phyloP scores from a whole-genome alignment of 2,888 invertebrate genomes.

The Lordiphosa andalusiaca region DNA sequence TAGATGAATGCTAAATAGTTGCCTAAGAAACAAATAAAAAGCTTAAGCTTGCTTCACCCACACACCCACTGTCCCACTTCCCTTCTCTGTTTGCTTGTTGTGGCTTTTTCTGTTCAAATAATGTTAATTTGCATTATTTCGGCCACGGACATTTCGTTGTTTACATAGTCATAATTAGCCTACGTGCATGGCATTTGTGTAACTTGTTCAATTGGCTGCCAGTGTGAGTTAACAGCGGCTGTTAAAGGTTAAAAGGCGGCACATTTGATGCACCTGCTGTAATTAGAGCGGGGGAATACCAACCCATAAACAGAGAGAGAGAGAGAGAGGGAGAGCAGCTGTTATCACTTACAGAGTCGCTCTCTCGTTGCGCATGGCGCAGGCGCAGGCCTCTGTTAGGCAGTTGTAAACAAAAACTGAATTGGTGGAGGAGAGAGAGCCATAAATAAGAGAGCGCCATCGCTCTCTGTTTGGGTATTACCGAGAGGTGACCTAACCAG shows the following conservation, averaged over 20 bases:
- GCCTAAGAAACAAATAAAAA: slow-evolving; percentile 18
- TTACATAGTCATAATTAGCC: slow-evolving; percentile 73
- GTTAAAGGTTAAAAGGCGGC: slow-evolving; percentile 1
- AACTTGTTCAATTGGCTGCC: slow-evolving; percentile 20
- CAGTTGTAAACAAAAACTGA: slow-evolving; percentile 41
- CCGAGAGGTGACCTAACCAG: slow-evolving; percentile 14
- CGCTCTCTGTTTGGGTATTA: slow-evolving; percentile 8
- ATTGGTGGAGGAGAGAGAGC: background rate
- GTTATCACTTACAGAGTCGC: slow-evolving; percentile 22
- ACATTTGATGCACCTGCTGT: slow-evolving; percentile 11
- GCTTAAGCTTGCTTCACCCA: slow-evolving; percentile 5
- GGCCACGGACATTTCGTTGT: slow-evolving; percentile 62
- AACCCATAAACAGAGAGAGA: slow-evolving; percentile 1
- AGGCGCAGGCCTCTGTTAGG: slow-evolving; percentile 4
- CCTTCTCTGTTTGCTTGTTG: slow-evolving; percentile 7
- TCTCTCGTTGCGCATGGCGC: slow-evolving; percentile 8
- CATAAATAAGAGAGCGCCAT: background rate
- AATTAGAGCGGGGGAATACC: slow-evolving; percentile 17
- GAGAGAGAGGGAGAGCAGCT: slow-evolving; percentile 31
- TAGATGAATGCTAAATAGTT: slow-evolving; percentile 26
- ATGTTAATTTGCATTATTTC: slow-evolving; percentile 68
- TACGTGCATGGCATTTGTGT: slow-evolving; percentile 65
- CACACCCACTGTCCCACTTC: slow-evolving; percentile 1
- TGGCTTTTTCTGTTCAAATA: slow-evolving; percentile 6
- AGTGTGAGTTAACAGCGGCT: too few relatives aligned